Evolutionary conservation across 2,113 vertebrate species (phyloP), one percentile per base, ranked within the genome.

Genomic region (Ammodytes marinus): DNA sequence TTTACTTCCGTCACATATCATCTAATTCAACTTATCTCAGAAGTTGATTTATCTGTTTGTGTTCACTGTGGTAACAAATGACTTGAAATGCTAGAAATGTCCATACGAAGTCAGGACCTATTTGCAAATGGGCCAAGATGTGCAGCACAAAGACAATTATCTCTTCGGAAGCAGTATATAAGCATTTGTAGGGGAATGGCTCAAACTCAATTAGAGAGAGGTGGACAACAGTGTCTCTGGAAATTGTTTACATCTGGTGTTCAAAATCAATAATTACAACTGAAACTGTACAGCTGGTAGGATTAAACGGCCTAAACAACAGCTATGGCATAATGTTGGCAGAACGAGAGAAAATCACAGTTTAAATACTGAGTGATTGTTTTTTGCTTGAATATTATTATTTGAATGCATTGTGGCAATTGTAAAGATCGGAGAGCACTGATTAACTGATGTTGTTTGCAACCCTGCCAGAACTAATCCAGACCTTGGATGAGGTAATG

Each of bases 391-490:
- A 59, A 77, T 35, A 2, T 61, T 27, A 82, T 72, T 39, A 49
- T 66, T 50, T 81, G 63, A 71, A 66, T 57, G 49, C 39, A 55
- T 66, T 43, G 11, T 47, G 14, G 49, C 1, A 27, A 50, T 75
- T 69, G 54, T 49, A 35, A 80, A 59, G 79, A 37, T 79, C 19
- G 8, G 61, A 55, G 72, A 61, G 78, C 63, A 13, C 47, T 27
- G 73, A 87, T 87, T 69, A 74, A 66, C 39, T 80, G 42, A 85
- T 19, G 37, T 39, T 2, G 8, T 19, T 59, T 65, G 53, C 66
- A 53, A 17, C 70, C 19, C 71, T 59, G 75, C 67, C 81, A 81
- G n/a, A 77, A 19, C 64, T 59, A 69, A 83, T 88, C 65, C n/a
- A 49, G 39, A 60, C 45, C 61, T 73, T 82, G 55, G 70, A 80